Evolutionary conservation across 2,113 vertebrate genomes (phyloP), one percentile per base, ranked within the genome.

Genomic region (Tachycineta bicolor): DNA sequence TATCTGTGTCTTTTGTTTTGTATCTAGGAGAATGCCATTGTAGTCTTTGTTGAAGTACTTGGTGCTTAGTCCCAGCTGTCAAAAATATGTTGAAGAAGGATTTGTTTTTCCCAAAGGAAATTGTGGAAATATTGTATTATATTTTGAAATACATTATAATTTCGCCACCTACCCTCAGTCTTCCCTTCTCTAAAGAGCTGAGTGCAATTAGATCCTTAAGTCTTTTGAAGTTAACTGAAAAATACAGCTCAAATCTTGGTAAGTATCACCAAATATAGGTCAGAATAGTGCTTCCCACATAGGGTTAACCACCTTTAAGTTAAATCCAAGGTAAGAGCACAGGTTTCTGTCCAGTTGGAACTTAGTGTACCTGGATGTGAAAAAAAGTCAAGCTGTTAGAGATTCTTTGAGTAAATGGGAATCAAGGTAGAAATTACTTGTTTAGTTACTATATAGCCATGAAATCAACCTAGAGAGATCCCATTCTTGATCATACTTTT

Each of bases 81-180:
- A 43, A 60, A 83, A 70, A 2, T 47, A 20, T 55, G 2, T 76
- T 80, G 53, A 76, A 62, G 28, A 16, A 75, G 17, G 6, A 50
- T 52, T 86, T 94, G 21, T 9, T 77, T 95, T 62, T 68, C 11
- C 4, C 9, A 14, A n/a, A 12, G 6, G 33, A 62, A 55, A 13
- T 8, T 37, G 28, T 50, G 26, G 21, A 80, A 69, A 34, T 37
- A 37, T 10, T 37, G 37, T 37, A 22, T 46, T 43, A 52, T 17
- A 25, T n/a, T 49, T 71, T 64, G 41, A 63, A 81, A 55, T 73
- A 14, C 1, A 1, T 41, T 65, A 0, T 20, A 15, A 39, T 75
- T n/a, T 2, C 29, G 6, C 9, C 9, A 6, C 17, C 12, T 24
- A 20, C 9, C 2, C 4, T 12, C 6, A 28, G 0, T 55, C 11